Percentiles rank a stretch among this genome's conserved stretches.
phyloP scores from a whole-genome alignment of 2,888 invertebrate genomes.

The Teleiodes luculella region DNA sequence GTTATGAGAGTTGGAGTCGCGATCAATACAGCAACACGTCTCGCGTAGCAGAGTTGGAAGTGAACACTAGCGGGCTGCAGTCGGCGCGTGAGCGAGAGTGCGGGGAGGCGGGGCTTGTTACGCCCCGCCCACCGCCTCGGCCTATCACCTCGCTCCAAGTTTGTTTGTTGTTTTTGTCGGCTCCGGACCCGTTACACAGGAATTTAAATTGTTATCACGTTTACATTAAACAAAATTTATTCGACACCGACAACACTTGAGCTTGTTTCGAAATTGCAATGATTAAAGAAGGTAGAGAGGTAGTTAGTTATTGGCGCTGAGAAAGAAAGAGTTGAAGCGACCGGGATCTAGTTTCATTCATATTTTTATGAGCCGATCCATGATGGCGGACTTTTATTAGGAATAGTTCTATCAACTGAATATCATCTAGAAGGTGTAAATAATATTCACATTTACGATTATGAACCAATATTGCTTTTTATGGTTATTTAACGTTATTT shows the following conservation, averaged over 20 bases:
- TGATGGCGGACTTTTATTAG: constrained; percentile 32
- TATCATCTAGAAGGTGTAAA: constrained; percentile 5
- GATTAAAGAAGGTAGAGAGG: constrained; percentile 67
- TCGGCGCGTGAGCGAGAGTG: constrained; percentile 50
- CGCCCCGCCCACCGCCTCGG: constrained; percentile 42
- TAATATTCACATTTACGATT: background rate
- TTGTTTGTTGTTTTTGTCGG: constrained; percentile 79
- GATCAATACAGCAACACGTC: constrained; percentile 58
- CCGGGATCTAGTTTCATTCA: constrained; percentile 40
- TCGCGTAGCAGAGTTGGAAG: constrained; percentile 63
- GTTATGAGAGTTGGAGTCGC: constrained; percentile 26
- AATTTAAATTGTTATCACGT: constrained; percentile 80
- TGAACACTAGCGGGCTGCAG: constrained; percentile 75
- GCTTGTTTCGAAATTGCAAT: constrained; percentile 79
- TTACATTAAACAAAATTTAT: constrained; percentile 79
- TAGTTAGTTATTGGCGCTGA: constrained; percentile 65
- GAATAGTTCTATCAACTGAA: constrained; percentile 10
- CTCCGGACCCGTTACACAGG: constrained; percentile 75
- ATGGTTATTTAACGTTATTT: background rate
- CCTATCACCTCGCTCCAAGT: constrained; percentile 58
- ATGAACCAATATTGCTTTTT: background rate
- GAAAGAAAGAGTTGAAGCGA: constrained; percentile 42
- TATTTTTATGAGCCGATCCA: constrained; percentile 29
- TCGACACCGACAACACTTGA: constrained; percentile 76
- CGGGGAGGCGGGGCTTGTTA: constrained; percentile 46